Base-by-base conservation (phyloP, 1,140 invertebrate genomes). In the Plectrocnemia conspersa region DNA sequence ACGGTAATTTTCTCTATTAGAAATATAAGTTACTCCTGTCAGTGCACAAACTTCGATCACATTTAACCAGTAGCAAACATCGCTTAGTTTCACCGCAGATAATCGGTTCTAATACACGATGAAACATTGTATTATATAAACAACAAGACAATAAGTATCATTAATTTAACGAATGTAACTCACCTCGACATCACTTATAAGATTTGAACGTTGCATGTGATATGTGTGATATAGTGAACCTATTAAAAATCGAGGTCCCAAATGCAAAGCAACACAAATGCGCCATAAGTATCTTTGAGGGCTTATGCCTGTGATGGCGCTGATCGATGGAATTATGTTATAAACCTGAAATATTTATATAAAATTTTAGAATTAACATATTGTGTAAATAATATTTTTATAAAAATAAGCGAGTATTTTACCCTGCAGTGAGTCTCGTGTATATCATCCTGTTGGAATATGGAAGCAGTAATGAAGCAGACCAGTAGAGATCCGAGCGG, bases 1-100 rank as follows among this genome's bases (percentile, higher is more conserved):
- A 93, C 92, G 88, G 77, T 94, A 95, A 74, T 95, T 95, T 76
- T 94, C 91, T 68, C 84, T 83, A 72, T 94, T 94, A 24, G 91
- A 93, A 67, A 95, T 89, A 71, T 93, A 93, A 11, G 91, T 92
- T 11, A 94, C 91, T 38, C 90, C 89, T 63, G 87, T 85, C 9
- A 94, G 77, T 29, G 89, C 81, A 44, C 83, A 81, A 55, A 93
- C 81, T 76, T 94, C 91, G 64, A 88, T 78, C 56, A 89, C 80
- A 73, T 92, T 91, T 53, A 86, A 78, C 84, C 86, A 91, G 66
- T 89, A 91, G 63, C 88, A 89, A 18, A 87, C 69, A 58, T 80
- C 80, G 25, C 91, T 77, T 64, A 93, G 73, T 62, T 81, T 79
- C 54, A 66, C 71, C 32, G 79, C 78, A 61, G 67, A 64, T 16